Conservation (phyloP, 53 echinoderm and acorn worm genomes). For the Pentamera pediparva region DNA sequence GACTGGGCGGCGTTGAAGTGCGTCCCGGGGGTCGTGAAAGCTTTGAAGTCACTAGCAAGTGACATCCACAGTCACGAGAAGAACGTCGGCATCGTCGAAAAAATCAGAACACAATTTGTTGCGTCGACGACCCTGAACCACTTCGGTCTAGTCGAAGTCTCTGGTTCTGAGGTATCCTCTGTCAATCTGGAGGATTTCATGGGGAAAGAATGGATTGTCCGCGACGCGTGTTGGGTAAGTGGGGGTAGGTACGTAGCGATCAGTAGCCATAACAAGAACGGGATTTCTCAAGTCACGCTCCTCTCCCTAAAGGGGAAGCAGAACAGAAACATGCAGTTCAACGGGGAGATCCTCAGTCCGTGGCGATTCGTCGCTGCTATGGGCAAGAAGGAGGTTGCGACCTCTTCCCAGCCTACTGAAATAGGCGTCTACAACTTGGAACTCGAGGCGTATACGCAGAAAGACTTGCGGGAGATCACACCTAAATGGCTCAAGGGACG, state of each 20-base stretch:
- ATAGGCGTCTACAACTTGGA: neutral
- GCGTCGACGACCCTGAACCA: neutral
- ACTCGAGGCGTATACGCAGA: neutral
- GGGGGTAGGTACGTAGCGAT: neutral
- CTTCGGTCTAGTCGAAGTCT: constrained; percentile 6
- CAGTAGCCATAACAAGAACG: neutral
- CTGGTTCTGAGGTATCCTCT: neutral
- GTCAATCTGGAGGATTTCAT: constrained; percentile 12
- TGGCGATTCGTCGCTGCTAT: constrained; percentile 1
- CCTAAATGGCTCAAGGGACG: neutral
- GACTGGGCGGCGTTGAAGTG: constrained; percentile 12
- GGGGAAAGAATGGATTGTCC: constrained; percentile 14
- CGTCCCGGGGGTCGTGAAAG: neutral
- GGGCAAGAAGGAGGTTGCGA: neutral
- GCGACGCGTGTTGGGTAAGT: neutral
- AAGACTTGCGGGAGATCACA: neutral
- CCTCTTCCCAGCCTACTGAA: constrained; percentile 9
- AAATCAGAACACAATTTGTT: neutral
- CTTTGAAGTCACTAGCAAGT: neutral
- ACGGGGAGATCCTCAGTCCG: neutral
- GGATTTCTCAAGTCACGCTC: neutral
- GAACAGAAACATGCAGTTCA: neutral
- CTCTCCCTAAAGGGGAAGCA: neutral
- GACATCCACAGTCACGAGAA: neutral
- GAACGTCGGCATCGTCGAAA: neutral